These are phyloP conservation scores for Anas bernieri DNA, from an alignment of 2,797 vertebrate species.

Conservation along the genomic window DNA sequence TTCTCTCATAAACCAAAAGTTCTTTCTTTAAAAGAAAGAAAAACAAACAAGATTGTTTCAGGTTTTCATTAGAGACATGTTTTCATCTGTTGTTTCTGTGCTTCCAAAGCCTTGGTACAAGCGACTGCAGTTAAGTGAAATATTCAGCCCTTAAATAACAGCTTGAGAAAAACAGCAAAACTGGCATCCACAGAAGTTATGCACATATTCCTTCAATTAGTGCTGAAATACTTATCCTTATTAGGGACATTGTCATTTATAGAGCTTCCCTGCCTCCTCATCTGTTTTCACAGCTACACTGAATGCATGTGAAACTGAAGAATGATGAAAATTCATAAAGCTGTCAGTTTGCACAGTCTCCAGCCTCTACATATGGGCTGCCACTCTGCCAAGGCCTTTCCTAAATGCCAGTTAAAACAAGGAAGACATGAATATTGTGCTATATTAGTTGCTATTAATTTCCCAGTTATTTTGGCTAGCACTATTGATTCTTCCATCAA, in stretches of 20 bases:
- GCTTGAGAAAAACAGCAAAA: slow-evolving; percentile 51
- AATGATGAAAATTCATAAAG: slow-evolving; percentile 49
- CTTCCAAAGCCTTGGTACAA: neutral
- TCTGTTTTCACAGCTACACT: slow-evolving; percentile 54
- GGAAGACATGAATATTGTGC: slow-evolving; percentile 33
- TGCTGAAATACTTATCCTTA: slow-evolving; percentile 5
- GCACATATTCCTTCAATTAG: slow-evolving; percentile 49
- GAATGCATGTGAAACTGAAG: slow-evolving; percentile 6
- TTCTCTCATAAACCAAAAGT: neutral
- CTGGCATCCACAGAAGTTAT: neutral
- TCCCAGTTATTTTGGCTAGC: slow-evolving; percentile 44
- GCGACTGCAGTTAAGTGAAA: slow-evolving; percentile 26
- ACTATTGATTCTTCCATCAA: slow-evolving; percentile 54
- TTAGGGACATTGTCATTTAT: slow-evolving; percentile 40
- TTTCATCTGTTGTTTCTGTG: slow-evolving; percentile 15
- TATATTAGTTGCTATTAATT: slow-evolving; percentile 54
- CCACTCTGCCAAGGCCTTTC: neutral
- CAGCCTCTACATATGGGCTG: neutral
- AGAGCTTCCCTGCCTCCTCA: slow-evolving; percentile 23
- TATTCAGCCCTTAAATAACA: neutral
- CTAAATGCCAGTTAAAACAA: slow-evolving; percentile 5
- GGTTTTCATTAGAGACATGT: neutral
- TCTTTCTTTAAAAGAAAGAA: neutral
- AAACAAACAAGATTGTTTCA: neutral
- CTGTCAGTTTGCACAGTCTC: slow-evolving; percentile 7